Evolutionary conservation across 2,797 vertebrate genomes (phyloP).

Genomic region (Bothrops alternatus): DNA sequence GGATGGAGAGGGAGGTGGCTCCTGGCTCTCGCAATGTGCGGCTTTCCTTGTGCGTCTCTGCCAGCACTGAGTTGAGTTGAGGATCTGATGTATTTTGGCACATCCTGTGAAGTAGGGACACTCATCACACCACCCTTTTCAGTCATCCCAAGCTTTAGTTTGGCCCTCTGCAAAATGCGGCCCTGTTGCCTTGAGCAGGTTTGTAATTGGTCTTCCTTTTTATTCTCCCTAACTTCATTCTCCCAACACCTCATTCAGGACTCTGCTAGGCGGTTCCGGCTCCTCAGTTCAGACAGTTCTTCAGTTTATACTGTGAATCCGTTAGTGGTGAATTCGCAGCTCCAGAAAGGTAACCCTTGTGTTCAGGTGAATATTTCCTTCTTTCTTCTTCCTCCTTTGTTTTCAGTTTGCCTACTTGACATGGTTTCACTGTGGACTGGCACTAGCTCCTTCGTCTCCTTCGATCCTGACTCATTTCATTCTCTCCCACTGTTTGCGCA

Average conservation of each 20-base stretch:
- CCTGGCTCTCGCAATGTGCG: rapidly evolving
- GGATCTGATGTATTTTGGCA: neutral
- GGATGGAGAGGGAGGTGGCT: neutral
- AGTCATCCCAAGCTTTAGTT: neutral
- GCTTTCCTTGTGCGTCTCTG: neutral
- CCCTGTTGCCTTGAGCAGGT: neutral
- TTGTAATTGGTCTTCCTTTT: neutral
- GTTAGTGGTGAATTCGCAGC: conserved; percentile 51
- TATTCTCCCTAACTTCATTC: neutral
- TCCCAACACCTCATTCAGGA: conserved; percentile 43
- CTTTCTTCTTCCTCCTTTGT: neutral
- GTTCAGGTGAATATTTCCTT: neutral
- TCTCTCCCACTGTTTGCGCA: neutral
- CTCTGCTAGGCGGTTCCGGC: conserved; percentile 33
- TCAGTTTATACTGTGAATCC: conserved; percentile 49
- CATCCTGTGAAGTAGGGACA: neutral
- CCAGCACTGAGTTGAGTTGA: neutral
- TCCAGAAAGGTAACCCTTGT: conserved; percentile 10
- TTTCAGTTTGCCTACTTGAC: neutral
- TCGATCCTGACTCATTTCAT: neutral
- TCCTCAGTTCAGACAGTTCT: conserved; percentile 52
- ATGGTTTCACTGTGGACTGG: neutral
- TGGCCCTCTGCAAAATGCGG: neutral
- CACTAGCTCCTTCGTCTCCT: neutral
- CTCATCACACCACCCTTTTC: neutral